Percentiles rank a stretch among this genome's conserved stretches.
These are phyloP conservation scores for Diaperis boleti DNA, from an alignment of 2,888 invertebrate species.

Conservation along the genomic window DNA sequence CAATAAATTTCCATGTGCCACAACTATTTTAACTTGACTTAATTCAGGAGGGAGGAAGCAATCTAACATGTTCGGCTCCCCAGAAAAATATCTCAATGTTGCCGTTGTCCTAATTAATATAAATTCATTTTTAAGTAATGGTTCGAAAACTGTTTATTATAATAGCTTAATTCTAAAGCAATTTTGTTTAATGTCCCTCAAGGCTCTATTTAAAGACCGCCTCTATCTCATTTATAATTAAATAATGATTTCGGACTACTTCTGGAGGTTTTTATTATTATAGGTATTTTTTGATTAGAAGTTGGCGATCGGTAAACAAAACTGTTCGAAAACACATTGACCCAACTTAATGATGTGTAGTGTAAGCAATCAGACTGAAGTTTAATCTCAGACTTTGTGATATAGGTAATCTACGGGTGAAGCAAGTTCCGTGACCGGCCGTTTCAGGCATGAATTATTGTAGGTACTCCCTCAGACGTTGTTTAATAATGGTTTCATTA, in stretches of 20 bases:
- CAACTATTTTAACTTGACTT: constrained; percentile 40
- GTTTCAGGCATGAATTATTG: constrained; percentile 36
- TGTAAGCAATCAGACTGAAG: constrained; percentile 32
- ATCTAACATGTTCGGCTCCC: constrained; percentile 5
- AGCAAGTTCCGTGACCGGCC: constrained; percentile 34
- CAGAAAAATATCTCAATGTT: constrained; percentile 9
- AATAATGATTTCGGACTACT: constrained; percentile 34
- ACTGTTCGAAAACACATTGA: constrained; percentile 23
- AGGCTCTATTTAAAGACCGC: constrained; percentile 35
- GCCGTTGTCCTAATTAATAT: constrained; percentile 35
- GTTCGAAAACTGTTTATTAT: constrained; percentile 35
- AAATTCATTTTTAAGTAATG: constrained; percentile 39
- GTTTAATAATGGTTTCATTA: constrained; percentile 38
- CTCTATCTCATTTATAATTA: constrained; percentile 38
- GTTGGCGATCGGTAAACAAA: constrained; percentile 28
- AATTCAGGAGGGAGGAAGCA: constrained; percentile 30
- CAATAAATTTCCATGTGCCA: constrained; percentile 43
- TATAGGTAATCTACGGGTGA: constrained; percentile 34
- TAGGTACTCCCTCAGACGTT: constrained; percentile 29
- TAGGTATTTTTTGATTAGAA: constrained; percentile 15
- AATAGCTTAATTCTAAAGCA: constrained; percentile 39
- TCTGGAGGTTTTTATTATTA: constrained; percentile 24
- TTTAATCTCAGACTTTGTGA: constrained; percentile 34
- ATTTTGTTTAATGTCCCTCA: constrained; percentile 36
- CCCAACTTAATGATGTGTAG: constrained; percentile 22